Conservation (phyloP, 2,888 invertebrate genomes). For the Endomychus coccineus region DNA sequence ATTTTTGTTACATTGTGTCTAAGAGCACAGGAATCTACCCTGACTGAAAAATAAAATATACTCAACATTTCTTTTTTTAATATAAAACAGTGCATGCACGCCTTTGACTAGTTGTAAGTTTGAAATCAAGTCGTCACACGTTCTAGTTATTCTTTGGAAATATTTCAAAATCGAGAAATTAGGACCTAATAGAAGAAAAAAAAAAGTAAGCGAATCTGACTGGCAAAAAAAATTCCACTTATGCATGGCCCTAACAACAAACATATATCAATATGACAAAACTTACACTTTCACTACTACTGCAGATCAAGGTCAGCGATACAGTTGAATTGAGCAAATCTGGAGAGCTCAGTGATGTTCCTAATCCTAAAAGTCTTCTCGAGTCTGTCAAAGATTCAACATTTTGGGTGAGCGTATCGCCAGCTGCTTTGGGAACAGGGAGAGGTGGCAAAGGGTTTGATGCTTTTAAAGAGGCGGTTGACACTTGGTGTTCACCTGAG, state of each 20-base stretch:
- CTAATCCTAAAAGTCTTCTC: conserved; percentile 34
- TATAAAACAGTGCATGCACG: no score
- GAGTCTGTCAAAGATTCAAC: no score
- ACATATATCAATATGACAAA: no score
- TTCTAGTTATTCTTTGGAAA: no score
- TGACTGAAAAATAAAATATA: conserved; percentile 1
- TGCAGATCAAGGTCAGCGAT: conserved; percentile 40
- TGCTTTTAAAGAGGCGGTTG: conserved; percentile 6
- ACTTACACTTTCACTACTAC: conserved; percentile 41
- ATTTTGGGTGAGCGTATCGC: conserved; percentile 5
- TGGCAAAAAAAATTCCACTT: no score
- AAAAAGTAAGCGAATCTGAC: no score
- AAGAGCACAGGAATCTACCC: conserved; percentile 1
- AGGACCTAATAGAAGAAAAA: no score
- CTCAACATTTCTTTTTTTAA: not conserved
- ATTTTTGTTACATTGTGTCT: conserved; percentile 1
- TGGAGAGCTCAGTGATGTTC: conserved; percentile 41
- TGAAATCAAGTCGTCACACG: no score
- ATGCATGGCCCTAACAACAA: no score
- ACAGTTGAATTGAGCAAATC: conserved; percentile 39
- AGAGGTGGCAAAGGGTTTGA: conserved; percentile 2
- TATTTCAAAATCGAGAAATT: no score
- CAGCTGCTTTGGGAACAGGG: conserved; percentile 4
- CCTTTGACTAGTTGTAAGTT: no score
- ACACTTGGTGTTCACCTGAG: conserved; percentile 5